Evolutionary conservation across 2,113 vertebrate genomes (phyloP).

Genomic region (Ptilorrhoa leucosticta): DNA sequence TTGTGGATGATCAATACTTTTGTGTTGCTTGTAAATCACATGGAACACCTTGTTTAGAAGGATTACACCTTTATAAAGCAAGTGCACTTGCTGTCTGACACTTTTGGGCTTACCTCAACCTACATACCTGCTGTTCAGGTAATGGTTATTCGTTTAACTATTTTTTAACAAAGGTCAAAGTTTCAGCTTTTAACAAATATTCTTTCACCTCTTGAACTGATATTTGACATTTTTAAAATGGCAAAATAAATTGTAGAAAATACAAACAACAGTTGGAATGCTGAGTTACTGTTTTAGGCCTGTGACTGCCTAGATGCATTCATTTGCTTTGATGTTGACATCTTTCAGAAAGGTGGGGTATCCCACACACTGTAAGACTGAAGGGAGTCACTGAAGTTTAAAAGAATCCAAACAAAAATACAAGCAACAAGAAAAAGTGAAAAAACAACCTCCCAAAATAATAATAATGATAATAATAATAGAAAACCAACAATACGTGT

Average conservation of each 20-base stretch:
- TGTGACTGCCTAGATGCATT: neutral
- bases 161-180: neutral
- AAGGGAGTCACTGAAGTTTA: neutral
- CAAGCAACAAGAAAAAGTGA: neutral
- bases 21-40: neutral
- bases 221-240: neutral
- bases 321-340: neutral
- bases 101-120: neutral
- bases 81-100: neutral
- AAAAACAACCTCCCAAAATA: neutral
- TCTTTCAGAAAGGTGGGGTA: neutral
- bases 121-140: neutral
- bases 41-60: neutral
- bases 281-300: neutral
- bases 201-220: neutral
- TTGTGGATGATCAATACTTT: neutral
- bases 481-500: accelerated
- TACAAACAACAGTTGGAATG: neutral
- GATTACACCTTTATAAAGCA: neutral
- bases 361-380: neutral
- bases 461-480: neutral
- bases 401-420: neutral
- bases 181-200: neutral
- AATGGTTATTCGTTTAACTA: neutral
- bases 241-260: neutral